Conservation (phyloP, 2,797 vertebrate species). For the Typhlichthys subterraneus region DNA sequence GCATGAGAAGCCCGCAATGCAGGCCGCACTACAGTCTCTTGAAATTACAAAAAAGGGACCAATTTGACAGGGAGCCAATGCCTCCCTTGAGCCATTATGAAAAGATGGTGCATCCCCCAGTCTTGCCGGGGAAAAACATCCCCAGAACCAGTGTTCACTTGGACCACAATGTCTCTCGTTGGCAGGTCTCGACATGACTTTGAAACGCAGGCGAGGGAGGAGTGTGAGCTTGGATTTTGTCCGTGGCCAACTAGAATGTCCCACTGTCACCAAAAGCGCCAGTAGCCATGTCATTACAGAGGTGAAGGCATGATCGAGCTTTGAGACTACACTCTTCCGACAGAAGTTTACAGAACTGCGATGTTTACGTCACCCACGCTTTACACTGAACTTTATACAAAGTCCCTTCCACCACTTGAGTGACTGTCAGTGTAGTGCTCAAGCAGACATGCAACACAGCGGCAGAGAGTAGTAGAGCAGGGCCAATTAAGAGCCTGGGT, state of each 20-base stretch:
- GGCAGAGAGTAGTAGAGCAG: conserved; percentile 68
- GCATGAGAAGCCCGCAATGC: conserved; percentile 82
- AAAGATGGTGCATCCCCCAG: conserved; percentile 49
- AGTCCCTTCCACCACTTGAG: conserved; percentile 56
- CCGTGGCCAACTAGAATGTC: conserved; percentile 81
- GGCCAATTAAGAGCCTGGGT: conserved; percentile 68
- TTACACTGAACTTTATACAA: conserved; percentile 60
- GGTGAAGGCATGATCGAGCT: conserved; percentile 69
- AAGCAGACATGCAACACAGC: conserved; percentile 86
- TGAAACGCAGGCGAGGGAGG: conserved; percentile 95
- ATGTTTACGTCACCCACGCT: conserved; percentile 65
- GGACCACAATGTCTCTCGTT: conserved; percentile 91
- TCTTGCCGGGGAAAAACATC: conserved; percentile 87
- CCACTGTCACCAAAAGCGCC: conserved; percentile 92
- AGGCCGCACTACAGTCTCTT: conserved; percentile 87
- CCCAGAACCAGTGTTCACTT: conserved; percentile 94
- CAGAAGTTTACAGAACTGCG: conserved; percentile 67
- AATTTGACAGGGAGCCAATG: conserved; percentile 43
- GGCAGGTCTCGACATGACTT: conserved; percentile 99
- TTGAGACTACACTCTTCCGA: conserved; percentile 66
- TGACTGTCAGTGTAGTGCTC: conserved; percentile 73
- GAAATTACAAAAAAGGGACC: conserved; percentile 77
- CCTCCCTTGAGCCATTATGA: conserved; percentile 16
- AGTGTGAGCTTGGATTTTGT: conserved; percentile 89
- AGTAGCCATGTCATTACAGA: conserved; percentile 86